Evolutionary conservation across 1,140 invertebrate genomes (phyloP).

Genomic region (Halictus rubicundus): DNA sequence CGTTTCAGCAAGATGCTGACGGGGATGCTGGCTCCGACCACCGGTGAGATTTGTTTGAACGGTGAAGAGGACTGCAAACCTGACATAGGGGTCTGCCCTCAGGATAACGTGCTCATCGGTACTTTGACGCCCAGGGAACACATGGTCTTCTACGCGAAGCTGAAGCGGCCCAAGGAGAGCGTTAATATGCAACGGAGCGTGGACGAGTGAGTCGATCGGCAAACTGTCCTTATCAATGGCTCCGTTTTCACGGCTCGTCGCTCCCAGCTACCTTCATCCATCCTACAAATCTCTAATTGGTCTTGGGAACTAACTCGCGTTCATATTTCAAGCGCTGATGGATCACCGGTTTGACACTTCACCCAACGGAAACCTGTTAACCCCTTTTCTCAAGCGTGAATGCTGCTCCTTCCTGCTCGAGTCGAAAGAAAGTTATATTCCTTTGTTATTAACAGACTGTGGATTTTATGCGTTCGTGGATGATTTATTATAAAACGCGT

Average conservation of each 20-base stretch:
- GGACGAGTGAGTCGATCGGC: constrained; percentile 74
- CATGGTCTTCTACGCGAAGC: constrained; percentile 88
- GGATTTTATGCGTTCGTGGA: no score
- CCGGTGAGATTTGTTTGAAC: constrained; percentile 81
- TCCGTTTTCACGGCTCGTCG: background rate
- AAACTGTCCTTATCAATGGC: background rate
- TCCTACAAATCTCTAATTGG: background rate
- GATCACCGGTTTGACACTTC: no score
- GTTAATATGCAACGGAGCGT: constrained; percentile 75
- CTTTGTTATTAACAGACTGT: no score
- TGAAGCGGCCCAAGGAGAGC: constrained; percentile 83
- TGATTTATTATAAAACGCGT: no score
- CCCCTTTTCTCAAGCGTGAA: no score
- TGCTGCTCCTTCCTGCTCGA: no score
- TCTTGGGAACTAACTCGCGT: background rate
- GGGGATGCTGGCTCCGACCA: constrained; percentile 83
- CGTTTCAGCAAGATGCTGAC: constrained; percentile 83
- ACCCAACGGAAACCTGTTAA: no score
- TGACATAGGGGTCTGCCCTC: constrained; percentile 89
- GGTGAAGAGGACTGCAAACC: constrained; percentile 72
- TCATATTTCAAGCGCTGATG: no score
- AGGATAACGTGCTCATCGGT: constrained; percentile 91
- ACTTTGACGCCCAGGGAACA: constrained; percentile 90
- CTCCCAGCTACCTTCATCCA: background rate
- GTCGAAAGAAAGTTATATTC: no score